These are phyloP conservation scores for Rachycentron canadum DNA, from an alignment of 2,797 vertebrate species.

Conservation along the genomic window DNA sequence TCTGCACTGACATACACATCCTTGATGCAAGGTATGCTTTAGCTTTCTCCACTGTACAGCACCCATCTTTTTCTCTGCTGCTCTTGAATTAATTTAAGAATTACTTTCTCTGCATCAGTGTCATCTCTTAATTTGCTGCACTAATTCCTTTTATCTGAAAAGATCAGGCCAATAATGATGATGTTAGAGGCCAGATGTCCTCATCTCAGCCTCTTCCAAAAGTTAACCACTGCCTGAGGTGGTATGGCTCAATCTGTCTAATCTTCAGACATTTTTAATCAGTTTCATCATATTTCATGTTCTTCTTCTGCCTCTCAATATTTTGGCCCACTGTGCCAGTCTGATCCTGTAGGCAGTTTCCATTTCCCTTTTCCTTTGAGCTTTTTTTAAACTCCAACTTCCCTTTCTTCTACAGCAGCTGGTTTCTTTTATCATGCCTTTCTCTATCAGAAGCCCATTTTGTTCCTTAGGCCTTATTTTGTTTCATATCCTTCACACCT, in stretches of 20 bases:
- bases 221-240: constrained; percentile 20
- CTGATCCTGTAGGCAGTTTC: constrained; percentile 43
- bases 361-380: constrained; percentile 49
- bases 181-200: constrained; percentile 12
- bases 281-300: constrained; percentile 52
- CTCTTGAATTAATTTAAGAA: constrained; percentile 42
- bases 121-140: constrained; percentile 11
- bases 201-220: constrained; percentile 19
- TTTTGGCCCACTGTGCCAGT: constrained; percentile 29
- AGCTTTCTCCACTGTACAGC: constrained; percentile 7
- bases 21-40: constrained; percentile 23
- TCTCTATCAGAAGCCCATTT: constrained; percentile 44
- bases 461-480: constrained; percentile 51
- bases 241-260: neutral
- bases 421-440: constrained; percentile 58
- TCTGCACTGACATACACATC: constrained; percentile 14
- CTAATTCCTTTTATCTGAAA: constrained; percentile 7
- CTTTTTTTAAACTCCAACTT: constrained; percentile 21
- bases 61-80: neutral
- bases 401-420: constrained; percentile 41
- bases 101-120: constrained; percentile 7
- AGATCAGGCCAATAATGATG: constrained; percentile 8
- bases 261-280: constrained; percentile 23
- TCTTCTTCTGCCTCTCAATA: constrained; percentile 33
- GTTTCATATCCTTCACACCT: constrained; percentile 57